Percentiles rank a stretch among this genome's conserved stretches.
Evolutionary conservation across 2,797 vertebrate species (phyloP).

Genomic region (Schizopygopsis pylzovi): DNA sequence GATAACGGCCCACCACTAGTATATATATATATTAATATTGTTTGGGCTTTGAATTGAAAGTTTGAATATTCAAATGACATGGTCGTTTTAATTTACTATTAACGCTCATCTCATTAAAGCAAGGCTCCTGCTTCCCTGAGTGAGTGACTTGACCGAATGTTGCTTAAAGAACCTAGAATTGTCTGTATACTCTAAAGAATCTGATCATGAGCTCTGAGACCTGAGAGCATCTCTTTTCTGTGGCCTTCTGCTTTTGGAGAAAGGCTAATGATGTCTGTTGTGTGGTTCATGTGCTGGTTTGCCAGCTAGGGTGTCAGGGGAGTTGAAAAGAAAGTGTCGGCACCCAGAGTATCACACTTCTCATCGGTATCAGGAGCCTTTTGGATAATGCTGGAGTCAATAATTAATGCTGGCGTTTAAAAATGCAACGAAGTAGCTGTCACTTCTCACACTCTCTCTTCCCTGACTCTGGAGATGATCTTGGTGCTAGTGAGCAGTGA

Average conservation of each 20-base stretch:
- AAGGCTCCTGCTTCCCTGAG: not conserved
- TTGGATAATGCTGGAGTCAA: slow-evolving; percentile 68
- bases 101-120: not conserved
- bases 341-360: slow-evolving; percentile 73
- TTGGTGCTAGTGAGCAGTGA: slow-evolving; percentile 73
- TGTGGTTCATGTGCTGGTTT: slow-evolving; percentile 69
- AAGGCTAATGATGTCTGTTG: slow-evolving; percentile 68
- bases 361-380: slow-evolving; percentile 73
- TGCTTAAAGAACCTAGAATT: not conserved
- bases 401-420: slow-evolving; percentile 76
- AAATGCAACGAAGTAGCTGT: slow-evolving; percentile 78
- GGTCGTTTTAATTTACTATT: not conserved
- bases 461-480: slow-evolving; percentile 68
- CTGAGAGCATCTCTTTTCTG: slow-evolving; percentile 67
- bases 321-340: slow-evolving; percentile 85
- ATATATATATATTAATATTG: not conserved
- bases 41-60: not conserved
- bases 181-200: not conserved
- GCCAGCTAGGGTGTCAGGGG: slow-evolving; percentile 78
- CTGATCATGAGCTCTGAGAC: slow-evolving; percentile 74
- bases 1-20: too few relatives aligned
- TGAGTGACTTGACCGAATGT: too few relatives aligned
- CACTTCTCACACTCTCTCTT: slow-evolving; percentile 78
- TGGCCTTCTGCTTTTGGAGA: slow-evolving; percentile 63
- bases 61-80: not conserved